Percentiles rank a stretch among this genome's conserved stretches.
phyloP scores from a whole-genome alignment of 1,140 invertebrate genomes.

The Pseudomyrmex cubaensis region DNA sequence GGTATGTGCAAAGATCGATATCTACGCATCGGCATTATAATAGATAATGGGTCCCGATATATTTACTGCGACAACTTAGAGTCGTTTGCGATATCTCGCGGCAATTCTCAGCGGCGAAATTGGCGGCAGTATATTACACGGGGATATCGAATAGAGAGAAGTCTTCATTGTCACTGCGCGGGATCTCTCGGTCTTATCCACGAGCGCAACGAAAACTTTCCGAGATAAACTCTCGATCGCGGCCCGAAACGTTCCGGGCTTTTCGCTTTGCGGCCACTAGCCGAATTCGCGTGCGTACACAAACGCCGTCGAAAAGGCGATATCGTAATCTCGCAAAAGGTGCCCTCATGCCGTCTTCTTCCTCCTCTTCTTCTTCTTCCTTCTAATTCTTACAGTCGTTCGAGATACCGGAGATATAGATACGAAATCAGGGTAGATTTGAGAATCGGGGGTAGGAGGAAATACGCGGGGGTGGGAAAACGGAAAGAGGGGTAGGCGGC shows the following conservation, averaged over 20 bases:
- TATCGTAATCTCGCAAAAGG: slow-evolving; percentile 68
- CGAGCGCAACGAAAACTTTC: slow-evolving; percentile 71
- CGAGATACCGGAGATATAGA: slow-evolving; percentile 63
- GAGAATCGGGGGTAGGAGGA: slow-evolving; percentile 45
- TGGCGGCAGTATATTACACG: slow-evolving; percentile 59
- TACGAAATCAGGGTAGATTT: slow-evolving; percentile 14
- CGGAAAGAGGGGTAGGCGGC: slow-evolving; percentile 19
- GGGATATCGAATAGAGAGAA: slow-evolving; percentile 58
- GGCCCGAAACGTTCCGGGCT: slow-evolving; percentile 53
- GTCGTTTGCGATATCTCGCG: slow-evolving; percentile 53
- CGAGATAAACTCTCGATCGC: slow-evolving; percentile 64
- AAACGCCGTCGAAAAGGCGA: slow-evolving; percentile 50
- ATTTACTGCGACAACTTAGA: slow-evolving; percentile 38
- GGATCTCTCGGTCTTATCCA: slow-evolving; percentile 72
- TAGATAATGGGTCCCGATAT: slow-evolving; percentile 23
- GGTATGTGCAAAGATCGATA: background rate
- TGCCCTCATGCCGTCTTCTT: slow-evolving; percentile 47
- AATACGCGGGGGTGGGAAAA: slow-evolving; percentile 12
- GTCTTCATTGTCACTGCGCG: slow-evolving; percentile 63
- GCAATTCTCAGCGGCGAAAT: slow-evolving; percentile 46
- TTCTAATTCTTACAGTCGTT: slow-evolving; percentile 33
- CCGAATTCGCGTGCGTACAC: slow-evolving; percentile 45
- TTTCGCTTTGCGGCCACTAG: slow-evolving; percentile 38
- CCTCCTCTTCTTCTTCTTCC: slow-evolving; percentile 9
- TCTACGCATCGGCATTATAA: slow-evolving; percentile 9